A percentile compares a stretch with the other conserved stretches of the same genome.
Evolutionary conservation across 30 jellyfish, hydroid and myxozoan species (phyloP).

Genomic region (Hydractinia echinata): DNA sequence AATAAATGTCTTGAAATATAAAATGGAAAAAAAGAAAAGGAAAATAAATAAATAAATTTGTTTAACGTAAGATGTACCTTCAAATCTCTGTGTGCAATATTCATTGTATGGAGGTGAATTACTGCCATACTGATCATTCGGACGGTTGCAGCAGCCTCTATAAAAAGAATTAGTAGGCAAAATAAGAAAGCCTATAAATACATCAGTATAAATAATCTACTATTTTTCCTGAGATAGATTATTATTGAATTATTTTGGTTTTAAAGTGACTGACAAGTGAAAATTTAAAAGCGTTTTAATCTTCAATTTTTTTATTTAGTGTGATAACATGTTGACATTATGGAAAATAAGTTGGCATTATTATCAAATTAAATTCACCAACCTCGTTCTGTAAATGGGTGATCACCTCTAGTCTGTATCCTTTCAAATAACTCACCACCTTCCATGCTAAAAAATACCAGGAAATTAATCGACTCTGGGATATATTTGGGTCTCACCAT

Average conservation of each 20-base stretch:
- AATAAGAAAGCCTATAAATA: not conserved
- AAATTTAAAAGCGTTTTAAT: too few relatives aligned
- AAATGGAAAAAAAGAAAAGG: not conserved
- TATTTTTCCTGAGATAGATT: not conserved
- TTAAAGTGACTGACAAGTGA: too few relatives aligned
- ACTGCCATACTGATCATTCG: conserved; percentile 88
- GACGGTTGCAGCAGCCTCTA: conserved; percentile 93
- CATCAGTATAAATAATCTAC: not conserved
- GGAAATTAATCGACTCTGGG: not conserved
- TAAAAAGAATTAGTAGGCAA: not conserved
- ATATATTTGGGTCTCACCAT: not conserved
- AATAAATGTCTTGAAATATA: not conserved
- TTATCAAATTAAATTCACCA: not conserved
- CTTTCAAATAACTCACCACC: conserved; percentile 97
- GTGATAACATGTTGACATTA: not conserved
- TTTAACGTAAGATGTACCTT: conserved; percentile 44
- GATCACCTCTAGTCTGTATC: conserved; percentile 76
- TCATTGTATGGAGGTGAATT: conserved; percentile 89
- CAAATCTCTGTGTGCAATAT: conserved; percentile 89
- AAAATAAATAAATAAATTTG: not conserved
- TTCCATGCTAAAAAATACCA: conserved; percentile 59
- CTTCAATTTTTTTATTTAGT: too few relatives aligned
- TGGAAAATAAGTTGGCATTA: not conserved
- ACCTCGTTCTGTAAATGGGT: conserved; percentile 97
- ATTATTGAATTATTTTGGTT: too few relatives aligned